Base-by-base conservation (phyloP, 2,113 vertebrate species). In the Hirundichthys speculiger region DNA sequence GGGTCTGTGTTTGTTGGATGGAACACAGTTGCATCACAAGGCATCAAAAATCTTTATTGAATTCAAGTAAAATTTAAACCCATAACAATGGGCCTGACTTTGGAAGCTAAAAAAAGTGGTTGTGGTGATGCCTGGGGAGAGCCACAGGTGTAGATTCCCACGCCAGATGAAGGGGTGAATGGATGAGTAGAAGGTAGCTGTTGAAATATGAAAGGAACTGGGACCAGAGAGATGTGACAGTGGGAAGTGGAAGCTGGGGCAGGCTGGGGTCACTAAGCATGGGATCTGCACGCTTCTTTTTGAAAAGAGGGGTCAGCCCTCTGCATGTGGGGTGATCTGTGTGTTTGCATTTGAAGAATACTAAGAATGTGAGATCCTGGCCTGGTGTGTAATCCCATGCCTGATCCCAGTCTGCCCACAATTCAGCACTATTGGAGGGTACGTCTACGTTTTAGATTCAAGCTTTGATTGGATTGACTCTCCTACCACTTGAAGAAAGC, bases 121-220 rank as follows among this genome's bases (percentile, higher is more conserved):
- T 30, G 60, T 27, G 53, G 38, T 19, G 38, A 34, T 13, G 62
- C 64, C 75, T 80, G 66, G 71, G 71, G 77, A 77, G 63, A 87
- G 80, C 72, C 84, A 89, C 86, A 92, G 91, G 91, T 92, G 86
- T 80, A 88, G 83, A 70, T 91, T 92, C 91, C 89, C 92, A 93
- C 86, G 82, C 83, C 69, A 79, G 71, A 79, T 66, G 58, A 52
- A 75, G 46, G 69, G 60, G 72, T 47, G 61, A 62, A 55, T 50
- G 74, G 54, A 48, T 62, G 39, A 73, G 65, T 45, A 39, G 61
- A 75, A 77, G 79, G 75, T 72, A 73, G 85, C 54, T 42, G 47
- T 64, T 77, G 47, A 85, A 87, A 86, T 82, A 77, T 41, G 51
- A 69, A 65, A 50, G 68, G 62, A 57, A 65, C 2, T 5, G 54